These are phyloP conservation scores for Leptopilina drosophilae DNA, from an alignment of 2,888 invertebrate species.

Conservation along the genomic window DNA sequence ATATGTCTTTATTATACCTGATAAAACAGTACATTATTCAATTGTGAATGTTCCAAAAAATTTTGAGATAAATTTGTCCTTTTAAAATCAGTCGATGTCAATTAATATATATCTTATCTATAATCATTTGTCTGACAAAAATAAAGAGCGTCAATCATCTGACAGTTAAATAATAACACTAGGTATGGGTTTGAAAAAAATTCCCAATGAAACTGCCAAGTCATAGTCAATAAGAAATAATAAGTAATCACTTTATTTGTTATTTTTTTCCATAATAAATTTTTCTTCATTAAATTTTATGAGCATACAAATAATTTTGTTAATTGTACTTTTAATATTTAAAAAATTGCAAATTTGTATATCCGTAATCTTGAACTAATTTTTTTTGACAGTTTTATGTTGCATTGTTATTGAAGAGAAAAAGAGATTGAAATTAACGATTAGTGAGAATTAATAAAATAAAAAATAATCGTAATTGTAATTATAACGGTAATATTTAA, in stretches of 20 bases:
- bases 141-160: conserved; percentile 2
- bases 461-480: no score
- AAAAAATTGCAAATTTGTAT: no score
- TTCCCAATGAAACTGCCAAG: background rate
- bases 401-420: no score
- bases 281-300: background rate
- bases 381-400: no score
- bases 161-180: conserved; percentile 1
- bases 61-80: background rate
- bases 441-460: no score
- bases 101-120: conserved; percentile 7
- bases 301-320: no score
- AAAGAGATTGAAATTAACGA: no score
- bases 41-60: background rate
- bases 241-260: background rate
- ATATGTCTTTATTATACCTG: background rate
- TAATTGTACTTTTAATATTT: no score
- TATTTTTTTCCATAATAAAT: background rate
- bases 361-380: no score
- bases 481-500: no score
- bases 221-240: background rate
- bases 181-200: background rate
- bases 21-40: background rate
- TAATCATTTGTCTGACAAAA: background rate
- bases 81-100: background rate